Percentiles rank a stretch among this genome's conserved stretches.
phyloP scores from a whole-genome alignment of 2,113 vertebrate genomes.

The Bubo blakistoni region DNA sequence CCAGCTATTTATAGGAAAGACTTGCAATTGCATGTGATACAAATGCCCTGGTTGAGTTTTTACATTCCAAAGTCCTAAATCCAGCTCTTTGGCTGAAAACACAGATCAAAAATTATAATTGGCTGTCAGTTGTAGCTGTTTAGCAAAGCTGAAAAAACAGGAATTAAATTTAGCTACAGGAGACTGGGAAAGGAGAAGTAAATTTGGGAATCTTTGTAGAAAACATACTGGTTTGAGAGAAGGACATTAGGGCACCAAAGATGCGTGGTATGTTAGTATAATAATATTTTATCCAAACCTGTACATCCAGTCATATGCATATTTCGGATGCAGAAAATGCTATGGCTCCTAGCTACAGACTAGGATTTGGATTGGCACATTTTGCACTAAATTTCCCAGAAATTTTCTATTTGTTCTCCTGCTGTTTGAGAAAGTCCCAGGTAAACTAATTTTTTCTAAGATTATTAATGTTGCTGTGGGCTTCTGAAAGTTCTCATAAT shows the following conservation, averaged over 20 bases:
- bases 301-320: not conserved
- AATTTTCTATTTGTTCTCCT: not conserved
- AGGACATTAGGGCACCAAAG: not conserved
- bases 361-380: not conserved
- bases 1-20: slow-evolving; percentile 48
- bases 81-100: slow-evolving; percentile 23
- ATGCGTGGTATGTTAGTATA: not conserved
- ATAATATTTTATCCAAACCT: not conserved
- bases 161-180: not conserved
- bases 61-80: slow-evolving; percentile 26
- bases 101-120: not conserved
- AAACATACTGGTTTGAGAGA: not conserved
- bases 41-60: slow-evolving; percentile 1
- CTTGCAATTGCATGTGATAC: slow-evolving; percentile 10
- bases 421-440: not conserved
- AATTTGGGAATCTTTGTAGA: not conserved
- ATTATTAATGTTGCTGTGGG: not conserved
- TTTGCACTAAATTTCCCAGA: not conserved
- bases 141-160: not conserved
- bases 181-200: not conserved
- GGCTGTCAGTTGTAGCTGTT: not conserved
- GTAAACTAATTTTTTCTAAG: not conserved
- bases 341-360: not conserved
- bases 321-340: not conserved
- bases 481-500: not conserved